These are phyloP conservation scores for Agrochola circellaris DNA, from an alignment of 2,888 invertebrate species.

Conservation along the genomic window DNA sequence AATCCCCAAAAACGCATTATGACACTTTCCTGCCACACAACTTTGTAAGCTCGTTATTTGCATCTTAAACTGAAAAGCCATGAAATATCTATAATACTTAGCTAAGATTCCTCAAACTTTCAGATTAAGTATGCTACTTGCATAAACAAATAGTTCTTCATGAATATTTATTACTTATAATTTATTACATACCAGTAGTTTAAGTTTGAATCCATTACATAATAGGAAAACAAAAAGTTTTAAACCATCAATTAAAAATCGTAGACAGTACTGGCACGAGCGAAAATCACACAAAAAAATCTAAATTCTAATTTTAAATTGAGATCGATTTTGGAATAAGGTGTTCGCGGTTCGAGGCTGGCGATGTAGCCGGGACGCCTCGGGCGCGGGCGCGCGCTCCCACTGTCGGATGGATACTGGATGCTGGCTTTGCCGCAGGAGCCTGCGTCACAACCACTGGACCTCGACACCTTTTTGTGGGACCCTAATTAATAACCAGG, in stretches of 20 bases:
- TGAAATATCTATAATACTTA: constrained; percentile 44
- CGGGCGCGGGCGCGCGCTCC: constrained; percentile 77
- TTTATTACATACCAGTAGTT: constrained; percentile 65
- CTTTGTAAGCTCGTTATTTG: constrained; percentile 45
- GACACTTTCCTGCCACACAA: constrained; percentile 57
- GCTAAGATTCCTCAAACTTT: constrained; percentile 32
- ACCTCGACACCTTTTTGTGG: constrained; percentile 88
- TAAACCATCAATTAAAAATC: constrained; percentile 40
- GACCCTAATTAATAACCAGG: constrained; percentile 88
- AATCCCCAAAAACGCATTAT: constrained; percentile 61
- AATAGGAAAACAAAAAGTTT: constrained; percentile 54
- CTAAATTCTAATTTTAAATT: constrained; percentile 61
- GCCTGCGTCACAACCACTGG: constrained; percentile 87
- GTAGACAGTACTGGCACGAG: constrained; percentile 55
- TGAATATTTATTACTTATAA: constrained; percentile 56
- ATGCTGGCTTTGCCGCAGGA: constrained; percentile 86
- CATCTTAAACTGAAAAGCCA: constrained; percentile 48
- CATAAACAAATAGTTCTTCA: constrained; percentile 43
- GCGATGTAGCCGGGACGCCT: constrained; percentile 62
- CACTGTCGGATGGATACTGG: constrained; percentile 83
- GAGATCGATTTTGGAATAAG: constrained; percentile 64
- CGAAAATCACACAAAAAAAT: constrained; percentile 57
- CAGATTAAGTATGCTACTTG: constrained; percentile 36
- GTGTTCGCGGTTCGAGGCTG: constrained; percentile 67
- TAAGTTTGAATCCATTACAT: constrained; percentile 66